A percentile compares a stretch with the other conserved stretches of the same genome.
Evolutionary conservation across 2,797 vertebrate genomes (phyloP).

Genomic region (Syncerus caffer): DNA sequence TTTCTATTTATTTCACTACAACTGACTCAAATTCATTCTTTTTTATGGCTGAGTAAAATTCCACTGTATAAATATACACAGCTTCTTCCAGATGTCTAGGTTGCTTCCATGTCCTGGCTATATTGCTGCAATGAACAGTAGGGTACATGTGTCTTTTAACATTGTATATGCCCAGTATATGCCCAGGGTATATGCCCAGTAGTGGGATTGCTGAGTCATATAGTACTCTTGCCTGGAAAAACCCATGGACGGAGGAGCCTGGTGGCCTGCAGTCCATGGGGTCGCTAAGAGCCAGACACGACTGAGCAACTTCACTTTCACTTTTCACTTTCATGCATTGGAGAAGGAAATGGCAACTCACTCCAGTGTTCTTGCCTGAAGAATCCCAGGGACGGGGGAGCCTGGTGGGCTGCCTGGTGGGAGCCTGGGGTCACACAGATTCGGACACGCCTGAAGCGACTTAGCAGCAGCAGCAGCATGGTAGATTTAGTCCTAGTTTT

Average conservation of each 20-base stretch:
- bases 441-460: accelerated
- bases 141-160: not conserved
- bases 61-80: not conserved
- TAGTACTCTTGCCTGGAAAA: too few relatives aligned
- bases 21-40: not conserved
- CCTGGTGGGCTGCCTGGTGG: too few relatives aligned
- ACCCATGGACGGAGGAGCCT: too few relatives aligned
- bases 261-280: too few relatives aligned
- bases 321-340: too few relatives aligned
- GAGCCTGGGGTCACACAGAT: too few relatives aligned
- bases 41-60: not conserved
- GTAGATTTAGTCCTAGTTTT: not conserved
- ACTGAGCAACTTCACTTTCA: too few relatives aligned
- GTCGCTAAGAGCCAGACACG: too few relatives aligned
- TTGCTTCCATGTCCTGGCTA: not conserved
- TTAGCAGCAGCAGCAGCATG: too few relatives aligned
- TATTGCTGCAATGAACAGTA: not conserved
- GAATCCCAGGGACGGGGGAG: too few relatives aligned
- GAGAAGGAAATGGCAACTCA: too few relatives aligned
- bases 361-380: too few relatives aligned
- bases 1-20: not conserved
- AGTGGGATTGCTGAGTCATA: not conserved
- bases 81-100: not conserved
- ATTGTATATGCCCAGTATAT: not conserved
- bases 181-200: not conserved